Evolutionary conservation across 2,113 vertebrate species (phyloP).

Genomic region (Leucoraja erinaceus): DNA sequence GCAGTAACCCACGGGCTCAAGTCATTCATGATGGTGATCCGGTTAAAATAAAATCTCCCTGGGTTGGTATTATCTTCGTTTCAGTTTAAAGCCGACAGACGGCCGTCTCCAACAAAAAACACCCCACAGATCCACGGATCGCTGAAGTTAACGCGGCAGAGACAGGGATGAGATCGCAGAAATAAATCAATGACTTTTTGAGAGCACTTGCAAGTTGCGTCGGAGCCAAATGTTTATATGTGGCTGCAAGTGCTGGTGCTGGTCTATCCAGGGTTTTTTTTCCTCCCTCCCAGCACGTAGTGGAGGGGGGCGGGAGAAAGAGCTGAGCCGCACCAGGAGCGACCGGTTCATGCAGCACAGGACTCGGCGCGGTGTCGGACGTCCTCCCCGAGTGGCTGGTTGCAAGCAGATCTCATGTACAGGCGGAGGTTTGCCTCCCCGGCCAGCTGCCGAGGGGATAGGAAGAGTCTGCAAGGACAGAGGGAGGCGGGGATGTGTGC

Average conservation of each 20-base stretch:
- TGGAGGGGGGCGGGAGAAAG: too few species aligned
- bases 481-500: neutral
- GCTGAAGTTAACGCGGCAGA: neutral
- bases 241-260: neutral
- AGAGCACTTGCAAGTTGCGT: conserved; percentile 22
- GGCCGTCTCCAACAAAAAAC: neutral
- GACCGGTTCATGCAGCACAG: neutral
- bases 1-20: conserved; percentile 52
- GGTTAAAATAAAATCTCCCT: neutral
- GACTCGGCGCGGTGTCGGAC: neutral
- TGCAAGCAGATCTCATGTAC: neutral
- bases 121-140: neutral
- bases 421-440: neutral
- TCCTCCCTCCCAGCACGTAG: neutral
- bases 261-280: neutral
- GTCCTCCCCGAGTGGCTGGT: neutral
- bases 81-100: neutral
- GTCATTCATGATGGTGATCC: conserved; percentile 50
- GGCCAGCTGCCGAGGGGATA: neutral
- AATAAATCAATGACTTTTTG: conserved; percentile 28
- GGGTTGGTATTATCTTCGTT: neutral
- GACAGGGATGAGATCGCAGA: neutral
- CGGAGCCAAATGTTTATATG: conserved; percentile 4
- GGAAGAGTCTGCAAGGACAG: neutral
- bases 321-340: neutral